These are phyloP conservation scores for Alcedo atthis DNA, from an alignment of 2,797 vertebrate genomes.

Conservation along the genomic window DNA sequence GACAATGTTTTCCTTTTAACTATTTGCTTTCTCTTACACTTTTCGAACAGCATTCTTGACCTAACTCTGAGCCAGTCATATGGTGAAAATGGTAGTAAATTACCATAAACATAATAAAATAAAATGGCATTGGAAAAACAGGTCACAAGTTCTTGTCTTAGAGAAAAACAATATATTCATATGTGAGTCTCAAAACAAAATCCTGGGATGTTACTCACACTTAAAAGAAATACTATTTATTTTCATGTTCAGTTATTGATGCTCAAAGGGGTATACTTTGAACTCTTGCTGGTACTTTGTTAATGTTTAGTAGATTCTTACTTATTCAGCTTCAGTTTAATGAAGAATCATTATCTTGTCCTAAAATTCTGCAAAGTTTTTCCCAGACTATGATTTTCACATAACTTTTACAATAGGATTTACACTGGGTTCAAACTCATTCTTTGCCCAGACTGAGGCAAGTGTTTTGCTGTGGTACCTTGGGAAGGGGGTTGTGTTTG, in stretches of 20 bases:
- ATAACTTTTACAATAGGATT: not conserved
- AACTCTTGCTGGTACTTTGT: not conserved
- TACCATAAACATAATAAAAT: not conserved
- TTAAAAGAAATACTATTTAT: not conserved
- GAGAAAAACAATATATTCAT: not conserved
- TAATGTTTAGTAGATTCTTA: not conserved
- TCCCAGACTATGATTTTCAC: not conserved
- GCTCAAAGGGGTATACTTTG: not conserved
- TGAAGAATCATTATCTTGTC: not conserved
- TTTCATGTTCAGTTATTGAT: not conserved
- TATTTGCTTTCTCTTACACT: accelerated
- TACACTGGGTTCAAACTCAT: accelerated
- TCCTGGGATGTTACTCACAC: not conserved
- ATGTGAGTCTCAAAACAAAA: not conserved
- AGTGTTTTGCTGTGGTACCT: not conserved
- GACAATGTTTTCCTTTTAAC: not conserved
- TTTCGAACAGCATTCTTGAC: not conserved
- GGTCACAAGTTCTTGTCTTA: not conserved
- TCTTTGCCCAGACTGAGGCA: not conserved
- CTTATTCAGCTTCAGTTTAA: not conserved
- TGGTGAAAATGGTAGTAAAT: not conserved
- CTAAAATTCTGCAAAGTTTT: not conserved
- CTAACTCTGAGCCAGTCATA: not conserved
- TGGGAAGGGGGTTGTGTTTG: not conserved
- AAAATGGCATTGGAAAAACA: not conserved